phyloP scores from a whole-genome alignment of 2,888 invertebrate species.

The Marronus borbonicus region DNA sequence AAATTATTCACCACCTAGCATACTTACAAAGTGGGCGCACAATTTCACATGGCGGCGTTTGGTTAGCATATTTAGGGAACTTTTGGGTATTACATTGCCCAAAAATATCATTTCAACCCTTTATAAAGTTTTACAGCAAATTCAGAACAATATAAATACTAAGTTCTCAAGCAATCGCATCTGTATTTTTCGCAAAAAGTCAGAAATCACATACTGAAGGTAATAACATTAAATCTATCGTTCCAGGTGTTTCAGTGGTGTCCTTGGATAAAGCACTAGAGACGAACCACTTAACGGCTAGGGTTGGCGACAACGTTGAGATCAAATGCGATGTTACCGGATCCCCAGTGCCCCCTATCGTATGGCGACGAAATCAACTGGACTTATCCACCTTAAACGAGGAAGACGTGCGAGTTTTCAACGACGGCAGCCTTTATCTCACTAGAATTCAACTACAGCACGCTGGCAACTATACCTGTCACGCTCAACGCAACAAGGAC shows the following conservation, averaged over 20 bases:
- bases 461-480: constrained; percentile 85
- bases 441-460: constrained; percentile 82
- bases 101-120: too few relatives aligned
- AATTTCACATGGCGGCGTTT: too few relatives aligned
- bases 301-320: constrained; percentile 84
- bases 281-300: constrained; percentile 79
- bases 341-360: constrained; percentile 79
- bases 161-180: too few relatives aligned
- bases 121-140: too few relatives aligned
- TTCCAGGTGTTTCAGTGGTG: constrained; percentile 79
- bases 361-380: constrained; percentile 80
- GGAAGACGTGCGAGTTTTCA: constrained; percentile 79
- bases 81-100: too few relatives aligned
- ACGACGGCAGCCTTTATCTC: constrained; percentile 82
- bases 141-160: too few relatives aligned
- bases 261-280: constrained; percentile 81
- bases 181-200: neutral
- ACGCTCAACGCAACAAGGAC: constrained; percentile 80
- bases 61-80: too few relatives aligned
- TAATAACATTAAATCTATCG: constrained; percentile 25
- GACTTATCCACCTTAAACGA: constrained; percentile 77
- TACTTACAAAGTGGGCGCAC: too few relatives aligned
- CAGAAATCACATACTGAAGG: neutral
- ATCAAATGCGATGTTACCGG: constrained; percentile 84
- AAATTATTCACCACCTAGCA: too few relatives aligned